Percentiles rank a stretch among this genome's conserved stretches.
These are phyloP conservation scores for Anarhynchus alexandrinus DNA, from an alignment of 2,113 vertebrate genomes.

Conservation along the genomic window DNA sequence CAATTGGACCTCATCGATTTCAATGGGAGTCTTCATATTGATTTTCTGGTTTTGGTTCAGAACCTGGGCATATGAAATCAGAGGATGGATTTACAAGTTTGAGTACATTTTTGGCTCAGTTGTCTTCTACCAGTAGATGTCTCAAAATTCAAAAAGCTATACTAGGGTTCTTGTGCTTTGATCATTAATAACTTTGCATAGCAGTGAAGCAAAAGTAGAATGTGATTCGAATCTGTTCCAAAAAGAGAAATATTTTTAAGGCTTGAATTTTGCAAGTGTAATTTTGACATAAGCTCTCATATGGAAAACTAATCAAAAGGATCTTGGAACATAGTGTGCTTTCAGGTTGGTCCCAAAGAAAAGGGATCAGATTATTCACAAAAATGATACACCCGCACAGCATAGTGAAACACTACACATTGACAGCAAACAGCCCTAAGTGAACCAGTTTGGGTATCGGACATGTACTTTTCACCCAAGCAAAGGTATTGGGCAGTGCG, in stretches of 20 bases:
- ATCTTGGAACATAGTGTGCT: neutral
- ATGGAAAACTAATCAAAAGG: constrained; percentile 7
- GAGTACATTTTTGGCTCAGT: neutral
- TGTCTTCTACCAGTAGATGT: neutral
- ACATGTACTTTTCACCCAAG: neutral
- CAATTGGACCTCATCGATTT: neutral
- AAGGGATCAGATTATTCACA: neutral
- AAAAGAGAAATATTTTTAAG: neutral
- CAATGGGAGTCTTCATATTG: neutral
- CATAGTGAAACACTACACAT: neutral
- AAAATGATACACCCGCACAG: neutral
- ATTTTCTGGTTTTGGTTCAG: neutral
- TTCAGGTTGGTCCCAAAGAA: neutral
- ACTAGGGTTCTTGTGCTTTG: neutral
- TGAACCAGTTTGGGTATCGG: neutral
- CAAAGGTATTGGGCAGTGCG: neutral
- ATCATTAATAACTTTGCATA: neutral
- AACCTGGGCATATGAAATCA: neutral
- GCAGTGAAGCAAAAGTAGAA: neutral
- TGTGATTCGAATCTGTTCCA: neutral
- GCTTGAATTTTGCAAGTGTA: neutral
- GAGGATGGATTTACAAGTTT: neutral
- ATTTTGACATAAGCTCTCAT: neutral
- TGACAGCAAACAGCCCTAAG: neutral
- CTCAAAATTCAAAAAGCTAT: neutral